Conservation (phyloP, 2,113 vertebrate genomes). For the Stigmatopora argus region DNA sequence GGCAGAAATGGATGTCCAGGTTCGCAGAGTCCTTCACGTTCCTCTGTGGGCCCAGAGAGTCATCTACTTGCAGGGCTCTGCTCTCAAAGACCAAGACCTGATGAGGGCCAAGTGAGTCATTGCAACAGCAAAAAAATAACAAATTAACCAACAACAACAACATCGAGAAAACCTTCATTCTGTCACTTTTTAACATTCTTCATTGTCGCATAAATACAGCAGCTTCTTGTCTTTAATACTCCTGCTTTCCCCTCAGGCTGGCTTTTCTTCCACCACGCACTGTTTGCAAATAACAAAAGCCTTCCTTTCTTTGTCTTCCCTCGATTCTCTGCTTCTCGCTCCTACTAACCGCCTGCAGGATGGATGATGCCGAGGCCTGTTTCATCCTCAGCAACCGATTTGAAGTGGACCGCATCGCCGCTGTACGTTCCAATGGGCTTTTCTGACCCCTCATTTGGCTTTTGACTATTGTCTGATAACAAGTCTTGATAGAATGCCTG, state of each 20-base stretch:
- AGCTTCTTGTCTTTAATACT: constrained; percentile 39
- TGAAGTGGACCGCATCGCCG: constrained; percentile 80
- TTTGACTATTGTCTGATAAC: neutral
- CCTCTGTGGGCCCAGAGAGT: constrained; percentile 81
- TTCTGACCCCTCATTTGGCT: constrained; percentile 19
- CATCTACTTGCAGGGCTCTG: constrained; percentile 80
- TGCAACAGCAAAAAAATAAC: no score
- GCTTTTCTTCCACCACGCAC: constrained; percentile 28
- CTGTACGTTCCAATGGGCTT: constrained; percentile 65
- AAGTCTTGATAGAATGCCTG: neutral
- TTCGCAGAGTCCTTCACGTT: constrained; percentile 76
- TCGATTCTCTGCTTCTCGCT: constrained; percentile 23
- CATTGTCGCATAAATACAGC: neutral
- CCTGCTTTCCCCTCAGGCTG: constrained; percentile 11
- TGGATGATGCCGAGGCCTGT: constrained; percentile 81
- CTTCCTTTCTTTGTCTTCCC: constrained; percentile 27
- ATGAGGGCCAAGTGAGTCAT: constrained; percentile 79
- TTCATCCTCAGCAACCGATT: constrained; percentile 82
- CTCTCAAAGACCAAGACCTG: constrained; percentile 79
- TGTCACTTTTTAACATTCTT: neutral
- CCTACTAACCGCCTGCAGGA: constrained; percentile 65
- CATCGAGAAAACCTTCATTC: neutral
- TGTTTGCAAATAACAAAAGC: constrained; percentile 53
- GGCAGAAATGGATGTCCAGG: constrained; percentile 78
- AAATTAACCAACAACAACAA: neutral